phyloP scores from a whole-genome alignment of 1,140 invertebrate species.

The Rhyzopertha dominica region DNA sequence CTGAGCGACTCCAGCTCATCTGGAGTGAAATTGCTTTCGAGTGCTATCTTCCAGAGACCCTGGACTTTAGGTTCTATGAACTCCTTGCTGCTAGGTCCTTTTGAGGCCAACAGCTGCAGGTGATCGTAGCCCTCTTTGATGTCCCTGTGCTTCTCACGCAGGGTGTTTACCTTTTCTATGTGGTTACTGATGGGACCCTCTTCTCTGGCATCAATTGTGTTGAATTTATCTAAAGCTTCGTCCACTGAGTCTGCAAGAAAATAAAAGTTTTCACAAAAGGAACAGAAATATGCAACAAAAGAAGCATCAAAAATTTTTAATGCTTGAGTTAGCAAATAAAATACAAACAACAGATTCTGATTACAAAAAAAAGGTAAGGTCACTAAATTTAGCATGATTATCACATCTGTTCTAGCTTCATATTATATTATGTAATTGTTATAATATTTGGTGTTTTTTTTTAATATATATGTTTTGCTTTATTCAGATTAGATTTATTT shows the following conservation, averaged over 20 bases:
- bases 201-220: slow-evolving; percentile 55
- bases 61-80: slow-evolving; percentile 88
- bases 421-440: too few relatives aligned
- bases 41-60: slow-evolving; percentile 77
- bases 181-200: slow-evolving; percentile 60
- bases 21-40: slow-evolving; percentile 71
- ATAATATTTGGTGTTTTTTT: too few relatives aligned
- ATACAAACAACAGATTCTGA: too few relatives aligned
- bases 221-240: slow-evolving; percentile 52
- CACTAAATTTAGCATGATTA: too few relatives aligned
- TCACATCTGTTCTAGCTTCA: too few relatives aligned
- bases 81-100: slow-evolving; percentile 71
- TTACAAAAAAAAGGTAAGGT: too few relatives aligned
- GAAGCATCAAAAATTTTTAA: slow-evolving; percentile 13
- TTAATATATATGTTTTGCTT: too few relatives aligned
- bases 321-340: neutral
- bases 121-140: slow-evolving; percentile 77
- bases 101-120: slow-evolving; percentile 65
- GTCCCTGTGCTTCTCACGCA: slow-evolving; percentile 72
- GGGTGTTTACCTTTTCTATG: slow-evolving; percentile 61
- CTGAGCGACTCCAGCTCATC: slow-evolving; percentile 80
- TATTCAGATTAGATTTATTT: too few relatives aligned
- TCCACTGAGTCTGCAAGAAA: slow-evolving; percentile 47
- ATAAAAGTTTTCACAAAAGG: slow-evolving; percentile 6
- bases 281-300: too few relatives aligned